A percentile compares a stretch with the other conserved stretches of the same genome.
phyloP scores from a whole-genome alignment of 2,113 vertebrate species.

The Harpagus bidentatus region DNA sequence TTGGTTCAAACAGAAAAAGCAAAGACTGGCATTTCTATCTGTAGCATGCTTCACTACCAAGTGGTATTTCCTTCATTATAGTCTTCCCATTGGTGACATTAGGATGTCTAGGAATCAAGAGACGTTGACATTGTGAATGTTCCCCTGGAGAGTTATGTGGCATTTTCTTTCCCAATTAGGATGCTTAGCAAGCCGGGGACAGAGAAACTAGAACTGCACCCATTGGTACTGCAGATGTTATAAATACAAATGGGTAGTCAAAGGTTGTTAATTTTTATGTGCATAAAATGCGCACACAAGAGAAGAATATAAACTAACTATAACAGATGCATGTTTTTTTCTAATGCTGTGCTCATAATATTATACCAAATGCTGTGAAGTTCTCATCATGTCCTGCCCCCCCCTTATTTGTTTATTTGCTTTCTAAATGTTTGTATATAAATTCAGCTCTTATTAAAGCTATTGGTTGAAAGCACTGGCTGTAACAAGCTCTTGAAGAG shows the following conservation, averaged over 20 bases:
- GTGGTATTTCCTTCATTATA: not conserved
- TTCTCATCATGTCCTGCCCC: not conserved
- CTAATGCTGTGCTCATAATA: not conserved
- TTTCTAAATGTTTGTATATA: slow-evolving; percentile 17
- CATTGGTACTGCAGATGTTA: slow-evolving; percentile 55
- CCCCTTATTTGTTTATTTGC: slow-evolving; percentile 23
- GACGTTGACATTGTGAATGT: not conserved
- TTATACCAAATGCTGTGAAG: not conserved
- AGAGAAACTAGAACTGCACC: slow-evolving; percentile 15
- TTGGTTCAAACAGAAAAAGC: not conserved
- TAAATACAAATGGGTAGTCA: slow-evolving; percentile 61
- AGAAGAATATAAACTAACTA: slow-evolving; percentile 35
- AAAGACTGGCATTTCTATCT: not conserved
- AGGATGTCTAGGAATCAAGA: slow-evolving; percentile 28
- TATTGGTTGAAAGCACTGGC: not conserved
- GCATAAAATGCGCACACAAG: slow-evolving; percentile 38
- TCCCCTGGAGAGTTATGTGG: slow-evolving; percentile 8
- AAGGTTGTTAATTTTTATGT: slow-evolving; percentile 61
- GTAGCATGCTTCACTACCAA: not conserved
- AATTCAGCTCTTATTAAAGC: slow-evolving; percentile 43
- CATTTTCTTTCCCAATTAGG: slow-evolving; percentile 48
- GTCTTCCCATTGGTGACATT: not conserved
- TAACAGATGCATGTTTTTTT: slow-evolving; percentile 38
- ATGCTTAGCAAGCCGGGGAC: slow-evolving; percentile 24
- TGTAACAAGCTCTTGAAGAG: not conserved